Conservation (phyloP, 2,113 vertebrate genomes). For the Cavia porcellus region DNA sequence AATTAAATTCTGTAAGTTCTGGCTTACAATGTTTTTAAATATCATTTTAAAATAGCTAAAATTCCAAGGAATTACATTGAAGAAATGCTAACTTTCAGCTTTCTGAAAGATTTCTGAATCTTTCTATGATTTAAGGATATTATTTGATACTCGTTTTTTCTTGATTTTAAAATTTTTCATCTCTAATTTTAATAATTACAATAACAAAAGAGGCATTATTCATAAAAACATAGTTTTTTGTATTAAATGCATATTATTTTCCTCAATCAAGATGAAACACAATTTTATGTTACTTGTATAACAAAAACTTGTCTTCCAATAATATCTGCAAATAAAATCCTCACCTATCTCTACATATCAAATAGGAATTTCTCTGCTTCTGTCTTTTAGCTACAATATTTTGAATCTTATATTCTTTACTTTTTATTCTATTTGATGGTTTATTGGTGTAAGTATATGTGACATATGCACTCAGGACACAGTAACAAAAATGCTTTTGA, state of each 20-base stretch:
- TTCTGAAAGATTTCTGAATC: not conserved
- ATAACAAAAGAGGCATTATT: not conserved
- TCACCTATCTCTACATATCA: not conserved
- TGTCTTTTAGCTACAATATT: not conserved
- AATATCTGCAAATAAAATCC: not conserved
- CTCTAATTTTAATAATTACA: not conserved
- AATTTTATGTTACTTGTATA: not conserved
- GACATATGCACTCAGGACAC: not conserved
- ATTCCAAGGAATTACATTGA: not conserved
- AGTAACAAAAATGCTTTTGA: conserved; percentile 44
- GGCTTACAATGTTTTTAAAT: not conserved
- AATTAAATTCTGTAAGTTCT: not conserved
- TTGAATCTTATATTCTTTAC: conserved; percentile 13
- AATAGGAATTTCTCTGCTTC: not conserved
- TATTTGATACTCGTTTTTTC: not conserved
- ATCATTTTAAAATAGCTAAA: not conserved
- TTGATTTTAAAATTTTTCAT: not conserved
- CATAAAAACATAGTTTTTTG: not conserved
- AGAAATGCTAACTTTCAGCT: not conserved
- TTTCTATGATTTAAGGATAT: not conserved
- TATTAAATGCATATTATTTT: not conserved
- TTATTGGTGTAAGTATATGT: not conserved
- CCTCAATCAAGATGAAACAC: not conserved
- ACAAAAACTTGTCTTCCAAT: not conserved
- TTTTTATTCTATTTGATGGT: conserved; percentile 64